Percentiles rank a stretch among this genome's conserved stretches.
Evolutionary conservation across 2,888 invertebrate genomes (phyloP).

Genomic region (Sericinus montela): DNA sequence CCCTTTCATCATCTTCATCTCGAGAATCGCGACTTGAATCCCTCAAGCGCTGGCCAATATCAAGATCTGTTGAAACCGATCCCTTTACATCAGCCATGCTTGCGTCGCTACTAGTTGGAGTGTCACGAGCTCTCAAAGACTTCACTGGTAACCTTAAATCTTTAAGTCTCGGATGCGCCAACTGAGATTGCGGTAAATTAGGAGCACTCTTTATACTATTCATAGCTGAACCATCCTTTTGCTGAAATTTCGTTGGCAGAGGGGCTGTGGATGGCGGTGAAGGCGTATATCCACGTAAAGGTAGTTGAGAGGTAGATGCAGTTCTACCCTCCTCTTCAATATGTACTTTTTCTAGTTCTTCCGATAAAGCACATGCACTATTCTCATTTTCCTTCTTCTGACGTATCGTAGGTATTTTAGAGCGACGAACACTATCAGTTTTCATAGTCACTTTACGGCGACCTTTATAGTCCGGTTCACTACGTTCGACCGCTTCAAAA

Average conservation of each 20-base stretch:
- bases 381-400: conserved; percentile 70
- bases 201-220: conserved; percentile 91
- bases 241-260: conserved; percentile 88
- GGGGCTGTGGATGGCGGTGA: conserved; percentile 93
- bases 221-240: conserved; percentile 84
- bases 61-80: conserved; percentile 62
- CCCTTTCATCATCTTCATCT: conserved; percentile 85
- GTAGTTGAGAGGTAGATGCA: conserved; percentile 80
- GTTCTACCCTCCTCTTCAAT: conserved; percentile 78
- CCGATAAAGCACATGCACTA: conserved; percentile 60
- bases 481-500: conserved; percentile 69
- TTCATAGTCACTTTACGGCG: conserved; percentile 79
- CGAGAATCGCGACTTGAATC: conserved; percentile 77
- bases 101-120: conserved; percentile 81
- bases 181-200: conserved; percentile 84
- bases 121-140: conserved; percentile 81
- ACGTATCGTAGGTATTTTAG: conserved; percentile 80
- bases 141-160: conserved; percentile 87
- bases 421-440: conserved; percentile 76
- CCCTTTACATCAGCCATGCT: conserved; percentile 82
- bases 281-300: conserved; percentile 86
- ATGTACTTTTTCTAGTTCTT: conserved; percentile 82
- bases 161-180: conserved; percentile 84
- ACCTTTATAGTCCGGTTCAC: conserved; percentile 74
- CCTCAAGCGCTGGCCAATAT: conserved; percentile 71